Conservation (phyloP, 2,113 vertebrate genomes). For the Planiliza haematocheilus region DNA sequence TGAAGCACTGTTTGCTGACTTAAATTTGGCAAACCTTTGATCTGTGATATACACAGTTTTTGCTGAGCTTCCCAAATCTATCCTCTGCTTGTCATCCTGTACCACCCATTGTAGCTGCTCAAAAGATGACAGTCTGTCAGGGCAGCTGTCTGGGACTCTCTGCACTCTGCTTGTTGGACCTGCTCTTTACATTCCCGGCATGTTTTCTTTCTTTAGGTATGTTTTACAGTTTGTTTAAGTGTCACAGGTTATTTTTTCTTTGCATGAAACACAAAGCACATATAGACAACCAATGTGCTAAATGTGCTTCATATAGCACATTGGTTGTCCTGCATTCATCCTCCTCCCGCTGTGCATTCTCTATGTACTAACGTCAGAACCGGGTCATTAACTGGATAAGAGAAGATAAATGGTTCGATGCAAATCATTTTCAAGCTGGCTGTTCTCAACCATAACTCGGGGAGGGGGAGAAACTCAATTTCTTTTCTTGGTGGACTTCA, state of each 20-base stretch:
- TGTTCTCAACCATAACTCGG: constrained; percentile 18
- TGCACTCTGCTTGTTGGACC: background rate
- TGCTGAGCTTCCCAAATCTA: no score
- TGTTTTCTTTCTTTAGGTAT: background rate
- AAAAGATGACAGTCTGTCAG: no score
- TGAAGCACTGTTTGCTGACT: background rate
- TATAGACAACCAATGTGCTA: no score
- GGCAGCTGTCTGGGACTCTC: background rate
- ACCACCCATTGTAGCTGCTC: background rate
- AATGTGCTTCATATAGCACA: background rate
- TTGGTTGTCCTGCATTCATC: background rate
- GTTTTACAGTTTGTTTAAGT: background rate
- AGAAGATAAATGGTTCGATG: constrained; percentile 53
- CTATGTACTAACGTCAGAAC: background rate
- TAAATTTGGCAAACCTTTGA: background rate
- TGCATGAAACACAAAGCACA: background rate
- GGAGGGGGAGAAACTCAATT: constrained; percentile 41
- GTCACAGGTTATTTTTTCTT: background rate
- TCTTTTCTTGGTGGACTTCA: constrained; percentile 23
- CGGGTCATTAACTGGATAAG: constrained; percentile 25
- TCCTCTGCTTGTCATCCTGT: background rate
- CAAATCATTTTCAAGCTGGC: constrained; percentile 54
- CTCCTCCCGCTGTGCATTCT: background rate
- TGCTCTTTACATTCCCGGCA: constrained; percentile 1
- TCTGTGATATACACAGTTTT: no score